Evolutionary conservation across 2,797 vertebrate genomes (phyloP), one percentile per base, ranked within the genome.

Genomic region (Takifugu rubripes): DNA sequence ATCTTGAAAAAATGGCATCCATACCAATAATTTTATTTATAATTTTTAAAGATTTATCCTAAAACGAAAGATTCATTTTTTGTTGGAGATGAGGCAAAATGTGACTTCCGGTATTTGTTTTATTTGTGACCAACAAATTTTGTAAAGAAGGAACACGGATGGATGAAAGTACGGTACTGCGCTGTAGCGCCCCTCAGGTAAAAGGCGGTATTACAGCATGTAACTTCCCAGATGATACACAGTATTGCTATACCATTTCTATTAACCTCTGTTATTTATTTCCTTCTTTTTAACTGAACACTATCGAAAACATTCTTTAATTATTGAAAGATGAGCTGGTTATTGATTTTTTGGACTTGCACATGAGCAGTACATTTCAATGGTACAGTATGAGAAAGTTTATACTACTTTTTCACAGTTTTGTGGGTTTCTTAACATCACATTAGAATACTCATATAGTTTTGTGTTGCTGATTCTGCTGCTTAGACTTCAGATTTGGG

Each of bases 1-100:
- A 89, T 45, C 85, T 74, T 0, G 10, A 51, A 61, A 88, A 91
- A 16, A 84, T 75, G 0, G 67, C 26, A 55, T 89, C 88, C 90
- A 89, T 90, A 2, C 62, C 7, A 21, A 21, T 21, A 21, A 21
- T 21, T 21, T 21, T 21, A 21, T 21, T 21, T 21, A 21, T 21
- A 21, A 21, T 21, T 21, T 21, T 21, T 21, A 21, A 21, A 21
- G 21, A 49, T 33, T 17, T 5, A 3, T 2, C 33, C 0, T 7
- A 40, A 5, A 9, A 9, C 42, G 5, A 43, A 10, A 5, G 7
- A 2, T 43, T 12, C 3, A 14, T 1, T 21, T 8, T 1, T 1
- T 14, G 9, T 1, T 3, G 6, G 6, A 21, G 15, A 21, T 21
- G 21, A 16, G 10, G 33, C 31, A 21, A 10, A 46, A 1, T n/a